These are phyloP conservation scores for Ormyrus rosae DNA, from an alignment of 2,888 invertebrate species.

Conservation along the genomic window DNA sequence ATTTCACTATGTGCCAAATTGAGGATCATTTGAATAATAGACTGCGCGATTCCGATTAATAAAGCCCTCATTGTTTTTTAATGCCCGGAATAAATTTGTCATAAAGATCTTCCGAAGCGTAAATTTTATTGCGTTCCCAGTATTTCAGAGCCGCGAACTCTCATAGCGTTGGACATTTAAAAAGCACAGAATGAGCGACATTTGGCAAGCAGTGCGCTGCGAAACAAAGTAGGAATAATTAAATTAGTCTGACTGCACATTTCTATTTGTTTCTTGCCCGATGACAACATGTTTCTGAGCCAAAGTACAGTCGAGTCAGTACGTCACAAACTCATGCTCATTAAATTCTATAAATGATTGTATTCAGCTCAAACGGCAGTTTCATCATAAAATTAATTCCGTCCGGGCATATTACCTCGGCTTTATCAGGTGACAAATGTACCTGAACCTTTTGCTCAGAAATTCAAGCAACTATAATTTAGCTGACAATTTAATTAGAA, in stretches of 20 bases:
- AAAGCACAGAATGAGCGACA: conserved; percentile 46
- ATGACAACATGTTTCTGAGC: conserved; percentile 42
- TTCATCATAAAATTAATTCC: conserved; percentile 30
- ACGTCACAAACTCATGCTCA: conserved; percentile 46
- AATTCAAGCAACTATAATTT: background rate
- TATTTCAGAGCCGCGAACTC: conserved; percentile 10
- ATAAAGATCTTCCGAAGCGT: conserved; percentile 15
- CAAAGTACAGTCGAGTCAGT: conserved; percentile 37
- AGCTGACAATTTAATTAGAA: too few relatives aligned
- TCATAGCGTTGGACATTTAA: conserved; percentile 13
- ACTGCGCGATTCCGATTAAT: conserved; percentile 6
- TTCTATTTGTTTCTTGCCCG: conserved; percentile 44
- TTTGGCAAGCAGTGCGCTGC: conserved; percentile 40
- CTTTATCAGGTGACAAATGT: conserved; percentile 26
- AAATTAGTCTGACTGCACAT: conserved; percentile 47
- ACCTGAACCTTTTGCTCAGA: background rate
- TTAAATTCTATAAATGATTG: conserved; percentile 43
- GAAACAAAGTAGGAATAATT: conserved; percentile 53
- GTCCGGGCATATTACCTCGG: conserved; percentile 6
- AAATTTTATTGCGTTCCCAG: conserved; percentile 16
- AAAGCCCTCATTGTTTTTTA: conserved; percentile 37
- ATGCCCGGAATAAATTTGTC: conserved; percentile 30
- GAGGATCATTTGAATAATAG: background rate
- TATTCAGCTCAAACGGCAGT: background rate
- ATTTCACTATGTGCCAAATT: too few relatives aligned